Base-by-base conservation (phyloP, 2,888 invertebrate species). In the Eurytoma adleriae region DNA sequence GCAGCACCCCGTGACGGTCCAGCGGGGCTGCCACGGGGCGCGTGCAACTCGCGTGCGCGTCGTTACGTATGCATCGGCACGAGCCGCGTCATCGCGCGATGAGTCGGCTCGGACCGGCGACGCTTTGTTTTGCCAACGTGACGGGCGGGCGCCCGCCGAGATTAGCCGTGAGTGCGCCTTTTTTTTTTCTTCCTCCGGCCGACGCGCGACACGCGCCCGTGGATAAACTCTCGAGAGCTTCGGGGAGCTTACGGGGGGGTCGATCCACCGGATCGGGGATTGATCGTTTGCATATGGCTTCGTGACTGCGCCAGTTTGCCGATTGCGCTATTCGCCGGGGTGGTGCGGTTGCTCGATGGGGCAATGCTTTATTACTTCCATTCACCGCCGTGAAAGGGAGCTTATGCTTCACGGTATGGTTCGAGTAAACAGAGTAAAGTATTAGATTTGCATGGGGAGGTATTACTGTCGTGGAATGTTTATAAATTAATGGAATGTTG, bases 61-160 rank as follows among this genome's bases (percentile, higher is more conserved):
- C 24, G 3, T 40, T 12, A 30, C n/a, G 16, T n/a, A 48, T 64
- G 30, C 61, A 13, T 48, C 2, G n/a, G 13, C 16, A 30, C 16
- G 48, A 40, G 5, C 40, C 30, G 30, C 10, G 64, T 40, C 30
- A 64, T 61, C 40, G n/a, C 18, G 18, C 40, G 40, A 18, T 10
- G 48, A 64, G 64, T 30, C 40, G 40, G 24, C 64, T 30, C 64
- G 48, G 12, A 13, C n/a, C n/a, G 13, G 3, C 54, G 54, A n/a
- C 14, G 54, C 14, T 54, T 54, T 64, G 40, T 64, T 64, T 64
- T 40, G 40, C 64, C 64, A 64, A 64, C 64, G 64, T 64, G 64
- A 64, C 64, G 30, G 40, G n/a, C 40, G 64, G 64, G 64, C 40
- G 64, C 64, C 64, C 4, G 12, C 12, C 16, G 40, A 64, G 64